Evolutionary conservation across 1,140 invertebrate species (phyloP), one percentile per base, ranked within the genome.

Genomic region (Paraescarpia echinospica): DNA sequence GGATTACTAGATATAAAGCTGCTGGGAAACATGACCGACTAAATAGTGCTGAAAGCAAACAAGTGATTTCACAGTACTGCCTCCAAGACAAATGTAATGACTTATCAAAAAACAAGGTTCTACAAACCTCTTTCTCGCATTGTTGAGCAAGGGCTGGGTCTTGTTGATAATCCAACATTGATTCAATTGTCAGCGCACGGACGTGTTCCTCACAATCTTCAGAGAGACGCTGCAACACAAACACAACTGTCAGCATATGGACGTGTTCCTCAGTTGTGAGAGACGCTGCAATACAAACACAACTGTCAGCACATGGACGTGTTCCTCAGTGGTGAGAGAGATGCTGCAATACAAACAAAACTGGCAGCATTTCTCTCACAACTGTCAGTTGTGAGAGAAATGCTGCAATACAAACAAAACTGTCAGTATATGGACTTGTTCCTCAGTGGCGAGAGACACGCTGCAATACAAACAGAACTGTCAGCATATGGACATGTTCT

Each of bases 121-220:
- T 27, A 27, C 59, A 77, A n/a, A 96, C 96, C 94, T 97, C 97
- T 89, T 95, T 92, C 93, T 96, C 95, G 94, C 98, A 99, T 89
- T 98, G 96, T 89, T 97, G 97, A 89, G 97, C 97, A 27, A 99
- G 96, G 2, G 98, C 96, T 22, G 98, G 98, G 97, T 99, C 98
- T 93, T 95, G 93, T 41, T 94, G 97, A 95, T 98, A 98, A 96
- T 99, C 98, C 35, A 98, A 95, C 5, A 98, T 98, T 94, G 98
- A 98, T 95, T 99, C 98, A 95, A 98, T 97, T 77, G 99, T 97
- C 91, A 99, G 97, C 93, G 97, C 97, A 9, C 97, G 97, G 95
- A 99, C 97, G 96, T 99, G 97, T 94, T 97, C 97, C 94, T 98
- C 97, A 95, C 98, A 99, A 34, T 97, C 96, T n/a, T 96, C 95